phyloP scores from a whole-genome alignment of 2,113 vertebrate genomes.

The Cephalopholis sonnerati region DNA sequence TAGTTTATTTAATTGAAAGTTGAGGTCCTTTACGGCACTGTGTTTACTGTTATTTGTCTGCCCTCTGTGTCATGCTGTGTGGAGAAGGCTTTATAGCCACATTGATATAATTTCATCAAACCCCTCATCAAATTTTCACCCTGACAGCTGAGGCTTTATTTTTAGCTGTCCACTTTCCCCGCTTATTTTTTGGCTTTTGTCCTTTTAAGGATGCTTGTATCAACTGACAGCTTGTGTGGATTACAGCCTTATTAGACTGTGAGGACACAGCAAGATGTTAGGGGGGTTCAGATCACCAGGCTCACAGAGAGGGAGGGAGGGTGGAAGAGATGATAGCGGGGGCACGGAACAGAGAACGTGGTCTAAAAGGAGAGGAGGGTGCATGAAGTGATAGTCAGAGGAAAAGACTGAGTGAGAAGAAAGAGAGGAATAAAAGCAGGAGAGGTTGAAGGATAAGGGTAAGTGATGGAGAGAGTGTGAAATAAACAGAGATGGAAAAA shows the following conservation, averaged over 20 bases:
- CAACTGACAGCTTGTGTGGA: slow-evolving; percentile 89
- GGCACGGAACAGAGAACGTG: slow-evolving; percentile 3
- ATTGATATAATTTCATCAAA: slow-evolving; percentile 62
- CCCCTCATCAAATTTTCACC: slow-evolving; percentile 57
- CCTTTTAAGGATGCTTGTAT: slow-evolving; percentile 86
- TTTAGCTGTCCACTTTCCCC: slow-evolving; percentile 79
- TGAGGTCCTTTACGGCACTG: not conserved
- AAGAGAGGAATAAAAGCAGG: not conserved
- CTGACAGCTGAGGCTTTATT: slow-evolving; percentile 83
- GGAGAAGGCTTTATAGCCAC: slow-evolving; percentile 29
- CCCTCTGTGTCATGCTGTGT: slow-evolving; percentile 12
- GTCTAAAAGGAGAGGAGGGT: slow-evolving; percentile 23
- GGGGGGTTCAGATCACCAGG: slow-evolving; percentile 82
- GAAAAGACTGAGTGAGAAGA: not conserved
- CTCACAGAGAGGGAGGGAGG: slow-evolving; percentile 56
- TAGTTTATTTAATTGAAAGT: not conserved
- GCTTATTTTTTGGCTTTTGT: slow-evolving; percentile 73
- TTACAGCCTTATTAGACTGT: slow-evolving; percentile 86
- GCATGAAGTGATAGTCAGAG: not conserved
- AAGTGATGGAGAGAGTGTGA: slow-evolving; percentile 43
- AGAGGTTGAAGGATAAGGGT: slow-evolving; percentile 14
- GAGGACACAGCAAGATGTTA: slow-evolving; percentile 87
- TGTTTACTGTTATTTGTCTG: slow-evolving; percentile 8
- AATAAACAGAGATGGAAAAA: slow-evolving; percentile 40
- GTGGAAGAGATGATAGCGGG: slow-evolving; percentile 15